Evolutionary conservation across 2,113 vertebrate genomes (phyloP), one percentile per base, ranked within the genome.

Genomic region (Pleuronectes platessa): DNA sequence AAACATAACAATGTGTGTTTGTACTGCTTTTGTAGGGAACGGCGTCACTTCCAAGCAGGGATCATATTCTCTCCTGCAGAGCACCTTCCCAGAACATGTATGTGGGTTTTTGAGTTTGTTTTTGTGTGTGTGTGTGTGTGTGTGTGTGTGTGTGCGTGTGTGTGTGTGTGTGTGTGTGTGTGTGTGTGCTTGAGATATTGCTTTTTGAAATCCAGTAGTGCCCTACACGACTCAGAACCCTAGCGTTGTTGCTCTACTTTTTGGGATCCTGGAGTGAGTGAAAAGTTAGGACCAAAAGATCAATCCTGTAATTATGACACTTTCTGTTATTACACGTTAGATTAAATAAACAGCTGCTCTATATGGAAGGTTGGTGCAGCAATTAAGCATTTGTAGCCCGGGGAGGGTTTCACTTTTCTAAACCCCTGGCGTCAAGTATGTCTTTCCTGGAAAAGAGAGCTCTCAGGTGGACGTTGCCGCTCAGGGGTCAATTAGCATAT

Each of bases 11-110:
- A 58, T 83, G 84, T 83, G 74, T 87, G 86, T 89, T 91, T 90
- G 86, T 80, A 56, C 82, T 83, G 84, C 68, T 82, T 88, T 84
- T 61, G 69, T 17, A 17, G 58, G 59, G 91, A 88, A 83, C 79
- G 79, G 75, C 81, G 49, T 92, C 88, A 92, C 82, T 91, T 91
- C 91, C 89, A 90, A 92, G 88, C 85, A 90, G 45, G 40, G 74
- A 80, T 90, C 76, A 78, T 61, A 75, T 84, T 86, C 79, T 84
- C 84, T 81, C 84, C 83, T 88, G 81, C 85, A 79, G 88, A 63
- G 71, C 35, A 84, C 81, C 84, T 92, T 92, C 89, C 91, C 89
- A 92, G 90, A 90, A 92, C 76, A 74, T 89, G 24, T 54, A 42
- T 45, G n/a, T 73, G 78, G 74, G 65, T 78, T 55, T 72, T 55